phyloP scores from a whole-genome alignment of 2,888 invertebrate species.

The Caradrina clavipalpis region DNA sequence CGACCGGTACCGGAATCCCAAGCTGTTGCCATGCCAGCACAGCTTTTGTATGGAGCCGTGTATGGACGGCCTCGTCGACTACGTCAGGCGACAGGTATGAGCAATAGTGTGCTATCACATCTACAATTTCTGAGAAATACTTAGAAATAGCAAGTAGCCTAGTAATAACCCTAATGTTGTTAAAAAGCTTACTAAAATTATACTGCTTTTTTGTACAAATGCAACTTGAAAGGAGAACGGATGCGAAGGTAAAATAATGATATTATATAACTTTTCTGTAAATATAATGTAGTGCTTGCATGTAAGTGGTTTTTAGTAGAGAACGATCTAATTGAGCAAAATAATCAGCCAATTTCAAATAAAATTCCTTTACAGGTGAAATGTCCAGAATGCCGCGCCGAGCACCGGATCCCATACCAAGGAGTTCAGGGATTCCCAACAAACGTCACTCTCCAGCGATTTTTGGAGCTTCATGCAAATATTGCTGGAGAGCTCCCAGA shows the following conservation, averaged over 20 bases:
- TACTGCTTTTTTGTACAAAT: conserved; percentile 34
- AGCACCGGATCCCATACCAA: conserved; percentile 98
- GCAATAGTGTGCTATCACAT: neutral
- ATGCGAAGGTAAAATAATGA: conserved; percentile 32
- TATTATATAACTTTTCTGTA: conserved; percentile 2
- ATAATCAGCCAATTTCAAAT: conserved; percentile 12
- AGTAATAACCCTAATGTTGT: neutral
- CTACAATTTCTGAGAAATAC: neutral
- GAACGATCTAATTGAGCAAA: neutral
- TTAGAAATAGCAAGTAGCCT: neutral
- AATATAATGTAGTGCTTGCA: conserved; percentile 37
- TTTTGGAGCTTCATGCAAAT: conserved; percentile 98
- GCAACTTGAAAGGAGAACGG: conserved; percentile 8
- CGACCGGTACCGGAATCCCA: conserved; percentile 99
- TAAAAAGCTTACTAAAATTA: conserved; percentile 27
- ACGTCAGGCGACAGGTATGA: conserved; percentile 96
- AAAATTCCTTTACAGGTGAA: conserved; percentile 93
- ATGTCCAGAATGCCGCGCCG: conserved; percentile 99
- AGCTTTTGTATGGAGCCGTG: conserved; percentile 99
- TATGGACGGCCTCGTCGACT: conserved; percentile 98
- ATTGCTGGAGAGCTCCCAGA: conserved; percentile 97
- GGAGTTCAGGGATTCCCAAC: conserved; percentile 98
- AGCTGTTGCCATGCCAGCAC: conserved; percentile 99
- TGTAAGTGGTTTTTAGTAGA: conserved; percentile 12
- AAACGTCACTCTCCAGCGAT: conserved; percentile 98